These are phyloP conservation scores for Diabrotica virgifera DNA, from an alignment of 1,140 invertebrate species.

Conservation along the genomic window DNA sequence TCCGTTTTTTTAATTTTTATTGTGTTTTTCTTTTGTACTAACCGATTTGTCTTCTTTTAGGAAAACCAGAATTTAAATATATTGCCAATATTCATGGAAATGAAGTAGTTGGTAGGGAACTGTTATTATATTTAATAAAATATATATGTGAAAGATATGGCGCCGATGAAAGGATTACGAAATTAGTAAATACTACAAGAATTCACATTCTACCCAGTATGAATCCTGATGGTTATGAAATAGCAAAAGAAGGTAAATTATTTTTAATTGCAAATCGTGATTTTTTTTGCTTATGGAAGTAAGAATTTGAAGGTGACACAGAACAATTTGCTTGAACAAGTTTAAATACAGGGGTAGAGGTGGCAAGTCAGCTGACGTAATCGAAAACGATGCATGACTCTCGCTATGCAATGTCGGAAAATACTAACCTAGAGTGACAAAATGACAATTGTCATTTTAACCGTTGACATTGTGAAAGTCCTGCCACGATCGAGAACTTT, in stretches of 20 bases:
- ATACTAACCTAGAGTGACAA: no score
- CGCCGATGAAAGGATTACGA: conserved; percentile 67
- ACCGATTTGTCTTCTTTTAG: conserved; percentile 42
- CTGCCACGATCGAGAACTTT: no score
- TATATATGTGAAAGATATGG: conserved; percentile 87
- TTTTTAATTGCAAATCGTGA: no score
- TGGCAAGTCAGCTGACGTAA: no score
- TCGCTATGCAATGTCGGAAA: no score
- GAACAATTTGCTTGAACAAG: no score
- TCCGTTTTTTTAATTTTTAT: neutral
- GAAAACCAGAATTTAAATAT: conserved; percentile 90
- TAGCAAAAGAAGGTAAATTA: conserved; percentile 61
- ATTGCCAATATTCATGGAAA: conserved; percentile 97
- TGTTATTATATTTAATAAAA: conserved; percentile 78
- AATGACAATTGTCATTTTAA: no score
- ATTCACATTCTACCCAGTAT: conserved; percentile 94
- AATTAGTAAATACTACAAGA: conserved; percentile 74
- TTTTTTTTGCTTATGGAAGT: no score
- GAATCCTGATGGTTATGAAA: conserved; percentile 98
- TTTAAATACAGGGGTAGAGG: no score
- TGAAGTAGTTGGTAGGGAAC: conserved; percentile 88
- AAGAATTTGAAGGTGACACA: no score
- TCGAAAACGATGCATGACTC: no score
- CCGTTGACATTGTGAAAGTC: no score
- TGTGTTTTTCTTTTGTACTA: conserved; percentile 11